Evolutionary conservation across 2,113 vertebrate species (phyloP), one percentile per base, ranked within the genome.

Genomic region (Perca schrenkii): DNA sequence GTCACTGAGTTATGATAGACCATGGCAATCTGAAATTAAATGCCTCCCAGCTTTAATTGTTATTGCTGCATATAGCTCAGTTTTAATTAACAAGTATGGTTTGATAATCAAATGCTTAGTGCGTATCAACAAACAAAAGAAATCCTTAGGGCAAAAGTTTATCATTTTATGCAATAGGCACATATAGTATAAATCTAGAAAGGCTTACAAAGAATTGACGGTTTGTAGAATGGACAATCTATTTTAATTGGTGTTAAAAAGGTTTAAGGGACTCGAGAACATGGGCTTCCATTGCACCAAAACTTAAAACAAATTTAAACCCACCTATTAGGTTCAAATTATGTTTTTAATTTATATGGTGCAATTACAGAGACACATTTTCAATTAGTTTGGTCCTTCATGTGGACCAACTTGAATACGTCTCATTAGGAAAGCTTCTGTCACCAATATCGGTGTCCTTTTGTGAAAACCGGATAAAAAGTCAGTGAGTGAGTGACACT

Each of bases 81-180:
- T 61, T 62, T 77, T 56, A 62, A 77, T 72, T 34, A 65, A 22
- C 61, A 34, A 31, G 12, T 15, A 25, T 2, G 5, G 21, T 66
- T 17, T 4, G n/a, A 68, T 63, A 50, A 49, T 77, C 3, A 64
- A 56, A 56, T 34, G 11, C 6, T 62, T 22, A 13, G 22, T 43
- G 17, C 43, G 65, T 17, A 22, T 49, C 8, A 54, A 65, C n/a
- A 61, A 62, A 74, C 47, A 15, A 43, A 58, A 22, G 10, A 61
- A n/a, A 22, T 69, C 47, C 10, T 12, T 6, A 3, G 13, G 31
- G 36, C 4, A 62, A 21, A 54, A 68, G 21, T 17, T 14, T 16
- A 15, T 47, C 0, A 50, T 65, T 79, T 47, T 36, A 56, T 40
- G 49, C 63, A 69, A 63, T 3, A 40, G 47, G 1, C 19, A 47